A percentile compares a stretch with the other conserved stretches of the same genome.
Evolutionary conservation across 2,888 invertebrate species (phyloP).

Genomic region (Mythimna ferrago): DNA sequence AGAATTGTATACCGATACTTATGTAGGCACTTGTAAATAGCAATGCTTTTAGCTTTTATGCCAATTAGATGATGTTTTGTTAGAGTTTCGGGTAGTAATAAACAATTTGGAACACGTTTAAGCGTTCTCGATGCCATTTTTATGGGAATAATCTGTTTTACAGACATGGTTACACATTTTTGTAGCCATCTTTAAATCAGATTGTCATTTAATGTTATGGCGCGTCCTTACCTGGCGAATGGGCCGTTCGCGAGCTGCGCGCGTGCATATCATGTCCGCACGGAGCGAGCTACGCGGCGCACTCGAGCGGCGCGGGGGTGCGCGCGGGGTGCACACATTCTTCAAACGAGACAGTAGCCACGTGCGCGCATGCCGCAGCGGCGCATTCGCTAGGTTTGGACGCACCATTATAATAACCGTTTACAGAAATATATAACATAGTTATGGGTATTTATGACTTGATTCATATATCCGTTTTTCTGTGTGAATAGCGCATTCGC

Average conservation of each 20-base stretch:
- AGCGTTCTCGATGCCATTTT: conserved; percentile 1
- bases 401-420: background rate
- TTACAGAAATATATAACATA: conserved; percentile 7
- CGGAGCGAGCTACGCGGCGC: too few relatives aligned
- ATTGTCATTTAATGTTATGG: background rate
- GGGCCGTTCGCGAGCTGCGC: too few relatives aligned
- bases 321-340: too few relatives aligned
- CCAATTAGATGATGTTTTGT: conserved; percentile 2
- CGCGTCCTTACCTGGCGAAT: too few relatives aligned
- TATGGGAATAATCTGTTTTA: background rate
- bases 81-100: background rate
- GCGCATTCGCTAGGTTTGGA: too few relatives aligned
- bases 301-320: too few relatives aligned
- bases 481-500: background rate
- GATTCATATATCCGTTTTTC: background rate
- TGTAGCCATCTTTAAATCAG: background rate
- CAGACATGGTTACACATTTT: background rate
- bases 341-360: too few relatives aligned
- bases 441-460: background rate
- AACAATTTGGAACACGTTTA: background rate
- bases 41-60: conserved; percentile 30
- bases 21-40: conserved; percentile 46
- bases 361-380: too few relatives aligned
- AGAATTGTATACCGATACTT: conserved; percentile 14
- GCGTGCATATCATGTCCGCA: too few relatives aligned